Base-by-base conservation (phyloP, 2,113 vertebrate species). In the Eulemur macaco region DNA sequence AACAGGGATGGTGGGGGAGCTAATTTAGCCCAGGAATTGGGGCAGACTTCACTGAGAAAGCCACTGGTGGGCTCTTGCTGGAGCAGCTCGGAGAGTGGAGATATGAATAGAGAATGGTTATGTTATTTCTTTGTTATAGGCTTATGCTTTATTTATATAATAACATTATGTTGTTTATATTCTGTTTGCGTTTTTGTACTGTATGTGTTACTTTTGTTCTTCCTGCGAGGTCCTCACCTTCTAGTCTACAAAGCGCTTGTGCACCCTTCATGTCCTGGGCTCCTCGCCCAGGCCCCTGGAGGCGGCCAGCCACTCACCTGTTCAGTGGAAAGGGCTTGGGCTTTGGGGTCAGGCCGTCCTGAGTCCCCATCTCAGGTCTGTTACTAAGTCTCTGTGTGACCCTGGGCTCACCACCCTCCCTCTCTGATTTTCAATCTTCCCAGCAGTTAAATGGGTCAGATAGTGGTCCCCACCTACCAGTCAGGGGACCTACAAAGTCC, bases 1-100 rank as follows among this genome's bases (percentile, higher is more conserved):
- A 83, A 64, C 63, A 76, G 63, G 15, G 45, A 54, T 73, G 50
- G 27, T n/a, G 8, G 54, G 11, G 50, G 12, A 91, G 69, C 63
- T 86, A 42, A 84, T 86, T 94, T 71, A 93, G 82, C 25, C 47
- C 58, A 84, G 89, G 37, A 86, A 88, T 25, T 60, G 76, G 69
- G 71, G 21, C 52, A n/a, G 39, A 31, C 64, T 87, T 85, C 54
- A 31, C 52, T 71, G 63, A 74, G 54, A 93, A 85, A 27, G 39
- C 27, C 86, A 52, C 84, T 60, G 7, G 42, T 42, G 78, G n/a
- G 21, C 50, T 47, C 78, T 81, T 39, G 21, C 42, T 56, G 66
- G 25, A 34, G 47, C n/a, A 14, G 27, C 15, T 52, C 31, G 50
- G 54, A 86, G 68, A 95, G 78, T 21, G 34, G 31, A 39, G 63